Evolutionary conservation across 1,140 invertebrate species (phyloP).

Genomic region (Drosophila sp.): DNA sequence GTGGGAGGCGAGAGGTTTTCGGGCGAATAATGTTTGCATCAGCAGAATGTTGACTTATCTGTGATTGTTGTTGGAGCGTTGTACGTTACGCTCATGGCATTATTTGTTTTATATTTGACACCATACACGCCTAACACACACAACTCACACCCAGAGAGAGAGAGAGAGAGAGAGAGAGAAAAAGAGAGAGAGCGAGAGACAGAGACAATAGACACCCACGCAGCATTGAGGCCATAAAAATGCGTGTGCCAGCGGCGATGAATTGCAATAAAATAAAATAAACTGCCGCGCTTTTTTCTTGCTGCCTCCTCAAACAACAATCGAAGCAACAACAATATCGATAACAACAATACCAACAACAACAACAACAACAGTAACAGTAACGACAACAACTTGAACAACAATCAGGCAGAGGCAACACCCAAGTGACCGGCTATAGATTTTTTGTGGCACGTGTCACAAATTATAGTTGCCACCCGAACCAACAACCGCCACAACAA

Average conservation of each 20-base stretch:
- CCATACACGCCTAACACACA: slow-evolving; percentile 42
- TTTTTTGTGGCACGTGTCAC: slow-evolving; percentile 67
- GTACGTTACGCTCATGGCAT: slow-evolving; percentile 53
- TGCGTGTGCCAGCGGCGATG: slow-evolving; percentile 38
- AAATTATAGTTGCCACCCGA: slow-evolving; percentile 67
- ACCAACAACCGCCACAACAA: slow-evolving; percentile 8
- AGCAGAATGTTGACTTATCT: slow-evolving; percentile 77
- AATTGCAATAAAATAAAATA: slow-evolving; percentile 81
- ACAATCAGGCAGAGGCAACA: slow-evolving; percentile 12
- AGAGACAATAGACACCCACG: slow-evolving; percentile 26
- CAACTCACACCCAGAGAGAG: too few species aligned
- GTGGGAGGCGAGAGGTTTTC: background rate
- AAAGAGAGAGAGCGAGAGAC: too few species aligned
- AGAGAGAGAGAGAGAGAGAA: too few species aligned
- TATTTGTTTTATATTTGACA: slow-evolving; percentile 82
- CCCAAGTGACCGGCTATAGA: slow-evolving; percentile 45
- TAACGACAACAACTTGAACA: background rate
- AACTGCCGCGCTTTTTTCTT: slow-evolving; percentile 65
- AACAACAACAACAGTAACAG: background rate
- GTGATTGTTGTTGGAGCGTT: slow-evolving; percentile 56
- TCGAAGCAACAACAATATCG: slow-evolving; percentile 15
- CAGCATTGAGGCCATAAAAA: slow-evolving; percentile 60
- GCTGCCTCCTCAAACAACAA: slow-evolving; percentile 19
- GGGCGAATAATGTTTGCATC: slow-evolving; percentile 42
- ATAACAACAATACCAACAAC: slow-evolving; percentile 7